A percentile compares a stretch with the other conserved stretches of the same genome.
Conservation (phyloP, 2,113 vertebrate species). For the Alces alces region DNA sequence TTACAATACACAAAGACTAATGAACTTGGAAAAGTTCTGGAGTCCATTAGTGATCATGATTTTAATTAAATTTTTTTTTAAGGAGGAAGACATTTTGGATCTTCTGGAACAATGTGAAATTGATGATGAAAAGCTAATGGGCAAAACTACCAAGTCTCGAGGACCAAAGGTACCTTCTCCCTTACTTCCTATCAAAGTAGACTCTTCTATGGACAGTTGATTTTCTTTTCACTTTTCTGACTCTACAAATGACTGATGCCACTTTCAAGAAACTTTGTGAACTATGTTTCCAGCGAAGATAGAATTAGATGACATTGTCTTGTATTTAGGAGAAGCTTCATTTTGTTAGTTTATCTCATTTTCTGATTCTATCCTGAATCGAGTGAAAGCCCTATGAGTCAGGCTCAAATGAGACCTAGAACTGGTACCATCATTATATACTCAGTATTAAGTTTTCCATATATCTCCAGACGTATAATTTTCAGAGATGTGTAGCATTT, state of each 20-base stretch:
- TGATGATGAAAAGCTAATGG: slow-evolving; percentile 96
- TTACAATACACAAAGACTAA: neutral
- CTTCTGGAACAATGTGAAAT: slow-evolving; percentile 97
- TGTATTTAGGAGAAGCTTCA: neutral
- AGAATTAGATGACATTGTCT: neutral
- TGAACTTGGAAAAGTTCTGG: neutral
- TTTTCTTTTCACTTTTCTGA: neutral
- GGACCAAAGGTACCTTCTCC: slow-evolving; percentile 83
- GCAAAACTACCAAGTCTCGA: slow-evolving; percentile 88
- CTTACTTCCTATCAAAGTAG: neutral
- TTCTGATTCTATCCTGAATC: neutral
- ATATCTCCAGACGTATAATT: neutral
- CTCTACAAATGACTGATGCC: neutral
- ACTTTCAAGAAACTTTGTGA: neutral
- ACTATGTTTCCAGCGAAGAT: neutral
- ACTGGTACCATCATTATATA: neutral
- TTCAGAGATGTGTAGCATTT: neutral
- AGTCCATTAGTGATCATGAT: neutral
- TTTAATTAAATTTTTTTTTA: slow-evolving; percentile 50
- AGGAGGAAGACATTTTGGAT: slow-evolving; percentile 99
- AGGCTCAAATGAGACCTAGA: neutral
- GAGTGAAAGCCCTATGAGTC: neutral
- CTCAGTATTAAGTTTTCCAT: neutral
- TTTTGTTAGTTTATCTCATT: neutral
- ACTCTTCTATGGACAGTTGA: neutral